Evolutionary conservation across 2,888 invertebrate species (phyloP).

Genomic region (Encarsia formosa): DNA sequence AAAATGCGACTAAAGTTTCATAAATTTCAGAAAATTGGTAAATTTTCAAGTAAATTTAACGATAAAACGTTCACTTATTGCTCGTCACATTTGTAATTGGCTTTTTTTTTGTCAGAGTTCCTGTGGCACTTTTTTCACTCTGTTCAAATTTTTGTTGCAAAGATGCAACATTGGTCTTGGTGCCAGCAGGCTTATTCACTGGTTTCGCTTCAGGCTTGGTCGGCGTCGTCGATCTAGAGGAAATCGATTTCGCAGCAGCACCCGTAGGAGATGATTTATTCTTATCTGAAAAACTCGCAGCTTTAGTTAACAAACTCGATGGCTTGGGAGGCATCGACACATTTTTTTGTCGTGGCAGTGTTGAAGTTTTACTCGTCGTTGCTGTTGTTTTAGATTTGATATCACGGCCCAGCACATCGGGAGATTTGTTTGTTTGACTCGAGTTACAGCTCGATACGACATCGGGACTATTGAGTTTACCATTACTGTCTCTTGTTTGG

Average conservation of each 20-base stretch:
- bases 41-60: no score
- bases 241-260: conserved; percentile 31
- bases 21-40: no score
- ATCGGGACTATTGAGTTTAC: conserved; percentile 64
- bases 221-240: conserved; percentile 34
- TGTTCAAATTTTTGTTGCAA: conserved; percentile 77
- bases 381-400: no score
- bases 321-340: conserved; percentile 53
- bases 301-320: conserved; percentile 51
- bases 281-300: conserved; percentile 47
- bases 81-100: background rate
- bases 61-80: no score
- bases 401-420: conserved; percentile 44
- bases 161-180: conserved; percentile 62
- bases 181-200: conserved; percentile 13
- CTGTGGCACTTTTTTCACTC: conserved; percentile 34
- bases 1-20: no score
- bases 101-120: conserved; percentile 7
- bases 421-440: conserved; percentile 53
- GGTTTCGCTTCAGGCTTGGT: conserved; percentile 8
- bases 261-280: no score
- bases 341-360: conserved; percentile 48
- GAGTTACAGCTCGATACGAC: conserved; percentile 65
- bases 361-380: conserved; percentile 16
- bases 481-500: conserved; percentile 44